Conservation (phyloP, 2,797 vertebrate genomes). For the Helostoma temminkii region DNA sequence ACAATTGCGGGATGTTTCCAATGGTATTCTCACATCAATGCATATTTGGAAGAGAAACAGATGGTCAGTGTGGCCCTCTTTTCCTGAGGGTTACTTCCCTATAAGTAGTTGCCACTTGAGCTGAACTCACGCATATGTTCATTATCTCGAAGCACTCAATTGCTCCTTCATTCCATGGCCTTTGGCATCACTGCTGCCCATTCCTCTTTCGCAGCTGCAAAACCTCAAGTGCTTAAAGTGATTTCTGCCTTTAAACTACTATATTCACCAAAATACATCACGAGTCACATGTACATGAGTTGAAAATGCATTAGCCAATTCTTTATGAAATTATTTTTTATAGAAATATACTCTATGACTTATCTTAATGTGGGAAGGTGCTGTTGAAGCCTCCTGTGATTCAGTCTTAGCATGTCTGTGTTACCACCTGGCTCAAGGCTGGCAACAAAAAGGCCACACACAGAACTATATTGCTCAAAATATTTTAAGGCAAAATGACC, state of each 20-base stretch:
- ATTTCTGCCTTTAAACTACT: slow-evolving; percentile 1
- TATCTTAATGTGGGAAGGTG: too few relatives aligned
- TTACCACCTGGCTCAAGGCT: too few relatives aligned
- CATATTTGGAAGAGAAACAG: slow-evolving; percentile 59
- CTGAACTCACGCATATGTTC: slow-evolving; percentile 70
- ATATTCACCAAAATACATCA: background rate
- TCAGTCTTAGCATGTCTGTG: too few relatives aligned
- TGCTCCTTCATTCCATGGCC: slow-evolving; percentile 50
- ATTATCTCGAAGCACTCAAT: slow-evolving; percentile 61
- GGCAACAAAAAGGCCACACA: too few relatives aligned
- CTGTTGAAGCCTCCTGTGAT: too few relatives aligned
- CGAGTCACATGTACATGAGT: too few relatives aligned
- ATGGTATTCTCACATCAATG: slow-evolving; percentile 39
- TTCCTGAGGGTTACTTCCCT: slow-evolving; percentile 59
- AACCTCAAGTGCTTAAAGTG: slow-evolving; percentile 15
- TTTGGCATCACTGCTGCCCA: slow-evolving; percentile 37
- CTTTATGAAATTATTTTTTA: too few relatives aligned
- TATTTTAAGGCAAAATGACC: too few relatives aligned
- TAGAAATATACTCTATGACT: too few relatives aligned
- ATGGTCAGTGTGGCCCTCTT: slow-evolving; percentile 56
- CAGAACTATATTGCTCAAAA: too few relatives aligned
- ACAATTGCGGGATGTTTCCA: slow-evolving; percentile 33
- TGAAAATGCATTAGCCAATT: too few relatives aligned
- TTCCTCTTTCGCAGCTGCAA: slow-evolving; percentile 41
- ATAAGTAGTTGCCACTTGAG: slow-evolving; percentile 63